A percentile compares a stretch with the other conserved stretches of the same genome.
Conservation (phyloP, 2,888 invertebrate genomes). For the Aphidoletes aphidimyza region DNA sequence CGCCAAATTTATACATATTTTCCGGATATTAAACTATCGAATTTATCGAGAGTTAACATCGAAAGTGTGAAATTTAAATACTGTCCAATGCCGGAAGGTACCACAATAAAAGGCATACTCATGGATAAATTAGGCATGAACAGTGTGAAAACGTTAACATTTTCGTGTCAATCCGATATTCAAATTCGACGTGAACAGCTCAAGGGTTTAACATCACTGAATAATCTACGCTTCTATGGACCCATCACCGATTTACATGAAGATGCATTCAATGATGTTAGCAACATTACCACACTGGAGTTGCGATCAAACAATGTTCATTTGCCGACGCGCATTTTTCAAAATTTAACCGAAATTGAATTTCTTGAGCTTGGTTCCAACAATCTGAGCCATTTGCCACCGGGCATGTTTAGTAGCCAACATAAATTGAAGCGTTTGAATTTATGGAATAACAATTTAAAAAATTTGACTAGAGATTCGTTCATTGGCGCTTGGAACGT, state of each 20-base stretch:
- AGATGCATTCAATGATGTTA: constrained; percentile 72
- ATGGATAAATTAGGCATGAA: constrained; percentile 64
- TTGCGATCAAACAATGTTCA: constrained; percentile 72
- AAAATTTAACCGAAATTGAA: constrained; percentile 69
- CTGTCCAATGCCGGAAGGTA: constrained; percentile 65
- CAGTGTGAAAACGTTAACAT: constrained; percentile 67
- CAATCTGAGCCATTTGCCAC: constrained; percentile 71
- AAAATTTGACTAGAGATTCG: constrained; percentile 71
- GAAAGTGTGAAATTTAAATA: constrained; percentile 63
- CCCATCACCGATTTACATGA: constrained; percentile 73
- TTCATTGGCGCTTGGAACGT: constrained; percentile 78
- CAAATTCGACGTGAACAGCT: constrained; percentile 72
- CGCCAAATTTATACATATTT: constrained; percentile 62
- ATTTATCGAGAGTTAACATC: constrained; percentile 61
- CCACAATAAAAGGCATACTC: constrained; percentile 66
- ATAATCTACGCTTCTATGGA: constrained; percentile 70
- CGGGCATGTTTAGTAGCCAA: constrained; percentile 72
- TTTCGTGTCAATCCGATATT: constrained; percentile 68
- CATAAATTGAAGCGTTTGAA: constrained; percentile 72
- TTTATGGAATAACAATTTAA: constrained; percentile 76
- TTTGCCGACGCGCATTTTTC: constrained; percentile 70
- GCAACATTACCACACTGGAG: constrained; percentile 73
- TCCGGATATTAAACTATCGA: constrained; percentile 61
- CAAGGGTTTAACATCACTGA: constrained; percentile 69
- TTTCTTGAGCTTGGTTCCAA: constrained; percentile 76